phyloP scores from a whole-genome alignment of 2,888 invertebrate genomes.

The Eupithecia vulgata region DNA sequence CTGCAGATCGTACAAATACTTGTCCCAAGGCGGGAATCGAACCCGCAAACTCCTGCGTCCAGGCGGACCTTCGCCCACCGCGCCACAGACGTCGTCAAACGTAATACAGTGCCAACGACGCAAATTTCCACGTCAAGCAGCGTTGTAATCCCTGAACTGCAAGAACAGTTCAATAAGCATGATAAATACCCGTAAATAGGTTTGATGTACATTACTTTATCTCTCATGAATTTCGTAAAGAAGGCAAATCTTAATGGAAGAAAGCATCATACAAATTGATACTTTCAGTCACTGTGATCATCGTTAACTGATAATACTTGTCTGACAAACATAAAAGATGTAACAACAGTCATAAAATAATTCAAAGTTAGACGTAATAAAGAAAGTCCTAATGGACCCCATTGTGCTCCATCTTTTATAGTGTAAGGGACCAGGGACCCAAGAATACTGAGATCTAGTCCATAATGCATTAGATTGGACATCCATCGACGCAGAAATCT shows the following conservation, averaged over 20 bases:
- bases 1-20: no score
- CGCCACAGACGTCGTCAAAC: no score
- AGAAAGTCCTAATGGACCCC: neutral
- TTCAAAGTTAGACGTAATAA: neutral
- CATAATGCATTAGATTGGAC: conserved; percentile 24
- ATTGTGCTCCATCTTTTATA: conserved; percentile 1
- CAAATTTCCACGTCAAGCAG: no score
- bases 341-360: neutral
- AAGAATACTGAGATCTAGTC: conserved; percentile 14
- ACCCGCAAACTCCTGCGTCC: no score
- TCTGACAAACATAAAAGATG: neutral
- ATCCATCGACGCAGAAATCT: conserved; percentile 10
- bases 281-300: neutral
- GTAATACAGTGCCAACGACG: no score
- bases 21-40: no score
- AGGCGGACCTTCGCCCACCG: no score
- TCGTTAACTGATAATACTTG: neutral
- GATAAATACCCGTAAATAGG: no score
- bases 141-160: no score
- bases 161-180: no score
- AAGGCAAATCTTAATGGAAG: neutral
- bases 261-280: neutral
- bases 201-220: no score
- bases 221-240: no score
- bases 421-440: conserved; percentile 7